Base-by-base conservation (phyloP, 1,140 invertebrate genomes). In the Laupala kohalensis region DNA sequence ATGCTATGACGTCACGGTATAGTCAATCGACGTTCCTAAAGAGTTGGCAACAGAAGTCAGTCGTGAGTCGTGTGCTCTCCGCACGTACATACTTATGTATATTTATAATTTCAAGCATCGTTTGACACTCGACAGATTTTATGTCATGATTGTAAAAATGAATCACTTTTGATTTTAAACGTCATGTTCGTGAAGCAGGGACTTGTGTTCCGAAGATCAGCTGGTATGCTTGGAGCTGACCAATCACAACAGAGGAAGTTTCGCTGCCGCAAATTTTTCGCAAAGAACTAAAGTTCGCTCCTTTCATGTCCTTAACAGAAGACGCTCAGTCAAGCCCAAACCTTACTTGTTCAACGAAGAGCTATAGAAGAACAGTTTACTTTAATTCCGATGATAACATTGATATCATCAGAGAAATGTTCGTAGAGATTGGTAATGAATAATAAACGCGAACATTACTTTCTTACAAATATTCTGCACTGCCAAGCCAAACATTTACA, bases 1-100 rank as follows among this genome's bases (percentile, higher is more conserved):
- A 72, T 72, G 66, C 66, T 73, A 27, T 73, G 72, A 73, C 72
- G 72, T 73, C 72, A 73, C 64, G 30, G 27, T 70, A 27, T n/a
- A 72, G 71, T 69, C 71, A 72, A 72, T 72, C 71, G 71, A 72
- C 71, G 29, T 72, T 72, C 71, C 69, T 68, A 30, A 68, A 68
- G 70, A 72, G 65, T 72, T 68, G 71, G 71, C 71, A 67, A 68
- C 71, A 72, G n/a, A 28, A 64, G 27, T 37, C 29, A 23, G n/a
- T 25, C 65, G 29, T 24, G 24, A 70, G 63, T 62, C 24, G 29
- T 70, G 27, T 37, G 63, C 37, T 63, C 25, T 30, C 63, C 25
- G 27, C 1, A 9, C 53, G 53, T 62, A n/a, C n/a, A 62, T 29
- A 62, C 69, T 27, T 29, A 24, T 29, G 24, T 27, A 29, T 37